Base-by-base conservation (phyloP, 2,797 vertebrate species). In the Pempheris klunzingeri region DNA sequence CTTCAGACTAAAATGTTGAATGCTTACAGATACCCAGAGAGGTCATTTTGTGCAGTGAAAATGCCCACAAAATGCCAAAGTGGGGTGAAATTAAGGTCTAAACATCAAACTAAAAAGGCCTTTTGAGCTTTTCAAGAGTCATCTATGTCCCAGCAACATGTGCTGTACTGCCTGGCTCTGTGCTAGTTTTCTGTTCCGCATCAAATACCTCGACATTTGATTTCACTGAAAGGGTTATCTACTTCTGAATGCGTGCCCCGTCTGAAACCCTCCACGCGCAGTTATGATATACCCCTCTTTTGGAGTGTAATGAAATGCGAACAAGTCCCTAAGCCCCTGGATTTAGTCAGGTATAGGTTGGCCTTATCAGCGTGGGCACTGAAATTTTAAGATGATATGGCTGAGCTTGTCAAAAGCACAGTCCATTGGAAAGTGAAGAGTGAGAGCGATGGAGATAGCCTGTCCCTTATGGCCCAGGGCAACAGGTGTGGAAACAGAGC, bases 401-500 rank as follows among this genome's bases (percentile, higher is more conserved):
- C 81, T 41, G 77, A 80, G 73, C 78, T 87, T 43, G 84, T 71
- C 81, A 50, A 77, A 70, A 62, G 67, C 74, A 49, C 72, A 13
- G 66, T 65, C 74, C 63, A 9, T 54, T 74, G 77, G 70, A 84
- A 77, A 86, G 82, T 53, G 63, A 71, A 59, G 80, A 85, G 78
- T 60, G 86, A 85, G 82, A 67, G 81, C 44, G 57, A 74, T 81
- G 85, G 73, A 74, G 87, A 86, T 86, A 88, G 89, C 74, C 55
- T 52, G 77, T 89, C 90, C 83, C 86, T 81, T 17, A 58, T 69
- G 84, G 85, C 75, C 83, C 86, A 20, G 71, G 68, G 82, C 88
- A 90, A 95, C 94, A 95, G 94, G 93, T 95, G 94, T 89, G 84
- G 88, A 90, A 91, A 86, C 87, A 30, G 82, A 87, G 86, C 86